Evolutionary conservation across 2,888 invertebrate genomes (phyloP), one percentile per base, ranked within the genome.

Genomic region (Teinopalpus imperialis): DNA sequence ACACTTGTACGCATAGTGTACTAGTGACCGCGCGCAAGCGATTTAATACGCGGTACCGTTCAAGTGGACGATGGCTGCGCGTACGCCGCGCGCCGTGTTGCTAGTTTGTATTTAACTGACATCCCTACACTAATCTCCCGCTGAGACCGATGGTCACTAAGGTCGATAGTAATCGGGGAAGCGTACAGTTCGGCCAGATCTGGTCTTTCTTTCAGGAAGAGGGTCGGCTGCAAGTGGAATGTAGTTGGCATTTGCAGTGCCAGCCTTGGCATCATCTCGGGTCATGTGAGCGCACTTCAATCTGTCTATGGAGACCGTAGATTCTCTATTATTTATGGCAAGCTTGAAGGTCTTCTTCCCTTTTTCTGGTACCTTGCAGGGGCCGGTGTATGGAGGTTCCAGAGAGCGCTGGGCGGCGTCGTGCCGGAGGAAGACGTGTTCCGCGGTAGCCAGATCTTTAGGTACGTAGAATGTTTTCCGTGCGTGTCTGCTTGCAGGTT

Each of bases 241-340:
- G n/a, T n/a, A n/a, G n/a, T n/a, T 10, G 5, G 3, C 14, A 9
- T 34, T 12, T 2, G 13, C 32, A 5, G 3, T 1, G 3, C 4
- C 6, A 7, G n/a, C 2, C 2, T 7, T 4, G 1, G 21, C 3
- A 2, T 21, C 6, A 2, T 34, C 18, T 2, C 2, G 1, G 1
- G 9, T 2, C 2, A 48, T 20, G 10, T 41, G 54, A 2, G 58
- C 60, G 3, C 59, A 57, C 24, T 59, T 59, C 1, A 61, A 8
- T 0, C 58, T 35, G 35, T 63, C 56, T 5, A 61, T 48, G 0
- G 52, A 40, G 1, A 59, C 53, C 1, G 31, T 45, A 0, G 48
- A 42, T 0, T 23, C 30, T 39, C 49, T 32, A 5, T 50, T 35
- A n/a, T 39, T 47, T 12, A 55, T 3, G 12, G 29, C 5, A 13